Base-by-base conservation (phyloP, 2,888 invertebrate genomes). In the Drosophila meridionalis region DNA sequence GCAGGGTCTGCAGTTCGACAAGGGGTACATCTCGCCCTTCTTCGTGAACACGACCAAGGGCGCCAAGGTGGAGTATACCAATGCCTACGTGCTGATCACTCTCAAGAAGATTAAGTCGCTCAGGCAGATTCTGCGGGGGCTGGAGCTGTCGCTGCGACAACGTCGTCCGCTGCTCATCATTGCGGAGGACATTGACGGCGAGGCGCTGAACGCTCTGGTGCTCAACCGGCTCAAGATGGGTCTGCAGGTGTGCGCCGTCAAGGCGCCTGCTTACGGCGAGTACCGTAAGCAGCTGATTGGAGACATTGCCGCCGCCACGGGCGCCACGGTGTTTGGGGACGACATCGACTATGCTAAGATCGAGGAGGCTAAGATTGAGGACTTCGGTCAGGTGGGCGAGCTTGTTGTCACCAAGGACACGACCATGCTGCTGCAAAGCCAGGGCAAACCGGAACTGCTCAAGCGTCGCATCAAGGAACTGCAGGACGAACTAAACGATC, bases 1-100 rank as follows among this genome's bases (percentile, higher is more conserved):
- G 87, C 99, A 99, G 94, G 99, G 99, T 83, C 97, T 99, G 98
- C 99, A 99, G 94, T 99, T 99, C 93, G 99, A 99, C 92, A 95
- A 99, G 90, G 99, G 99, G 79, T 99, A 99, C 94, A 99, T 99
- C 93, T 99, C 99, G 73, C 99, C 99, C 50, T 99, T 99, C 94
- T 99, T 99, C 94, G 99, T 99, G 91, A 99, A 99, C 94, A 97
- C 98, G 0, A 94, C 97, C 14, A 99, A 99, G 94, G 99, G 99
- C 66, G 98, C 98, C 42, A 99, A 98, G 94, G 97, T 98, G 61
- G 99, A 99, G 94, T 99, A 97, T 93, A 97, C 99, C 94, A 99
- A 99, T 94, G 98, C 98, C 50, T 94, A 99, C 47, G 94, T 99
- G 14, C 94, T 99, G 58, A 96, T 99, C 91, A 97, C 98, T 76